Base-by-base conservation (phyloP, 2,797 vertebrate species). In the Poliocrania exsul region DNA sequence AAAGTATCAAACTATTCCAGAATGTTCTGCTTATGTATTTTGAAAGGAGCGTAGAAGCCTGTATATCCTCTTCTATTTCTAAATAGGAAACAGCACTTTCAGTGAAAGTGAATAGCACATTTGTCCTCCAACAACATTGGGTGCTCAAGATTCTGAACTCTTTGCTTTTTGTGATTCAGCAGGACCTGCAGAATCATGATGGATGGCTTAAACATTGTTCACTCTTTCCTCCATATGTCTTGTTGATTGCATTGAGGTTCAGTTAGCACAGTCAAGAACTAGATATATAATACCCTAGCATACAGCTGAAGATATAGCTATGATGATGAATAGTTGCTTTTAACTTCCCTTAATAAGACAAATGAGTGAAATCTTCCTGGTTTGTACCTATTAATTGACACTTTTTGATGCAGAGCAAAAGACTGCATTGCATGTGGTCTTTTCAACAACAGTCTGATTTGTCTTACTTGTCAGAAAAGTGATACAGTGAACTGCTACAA, bases 291-390 rank as follows among this genome's bases (percentile, higher is more conserved):
- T 72, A 51, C 20, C 35, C 38, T 53, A 44, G 16, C 47, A 94
- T 64, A 46, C 40, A 86, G 40, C 28, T 85, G 65, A 95, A 88
- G 67, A 23, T 86, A 91, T 24, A 95, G 70, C 49, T 87, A 16
- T 73, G 57, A 96, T 87, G 96, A 97, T 95, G 81, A 96, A 97
- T 90, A 65, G 71, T 67, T 51, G 23, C 14, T 75, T 92, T 91
- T 92, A 81, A 86, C 51, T 89, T 94, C 42, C 44, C 21, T 82
- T 94, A 83, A 87, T 88, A 96, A 93, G 93, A 97, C 12, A 78
- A 95, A 97, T 86, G 89, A 80, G 50, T 74, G 58, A 93, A 92
- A 54, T 78, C 62, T 93, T 91, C 72, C 70, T 58, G 86, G 54
- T 37, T 91, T 88, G 54, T 94, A 79, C 42, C 64, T 78, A 46